A percentile compares a stretch with the other conserved stretches of the same genome.
These are phyloP conservation scores for Andrena marginata DNA, from an alignment of 2,888 invertebrate species.

Conservation along the genomic window DNA sequence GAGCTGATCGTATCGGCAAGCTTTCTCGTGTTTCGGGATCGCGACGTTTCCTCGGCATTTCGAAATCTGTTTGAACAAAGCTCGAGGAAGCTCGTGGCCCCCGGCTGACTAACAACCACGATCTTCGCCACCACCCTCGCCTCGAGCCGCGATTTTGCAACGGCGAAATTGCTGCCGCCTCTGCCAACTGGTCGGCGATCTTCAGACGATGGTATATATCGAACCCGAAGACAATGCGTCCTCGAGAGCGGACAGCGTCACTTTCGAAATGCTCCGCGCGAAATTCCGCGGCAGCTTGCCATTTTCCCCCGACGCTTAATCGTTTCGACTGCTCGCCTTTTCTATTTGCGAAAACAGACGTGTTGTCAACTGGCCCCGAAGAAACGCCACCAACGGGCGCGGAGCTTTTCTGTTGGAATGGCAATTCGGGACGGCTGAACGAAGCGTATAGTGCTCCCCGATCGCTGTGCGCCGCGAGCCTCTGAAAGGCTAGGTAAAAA, in stretches of 20 bases:
- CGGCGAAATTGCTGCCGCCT: conserved; percentile 7
- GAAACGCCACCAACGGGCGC: no score
- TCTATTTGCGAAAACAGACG: not conserved
- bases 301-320: conserved; percentile 22
- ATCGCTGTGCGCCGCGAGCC: not conserved
- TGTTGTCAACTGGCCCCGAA: no score
- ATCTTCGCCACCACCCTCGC: conserved; percentile 11
- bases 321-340: not conserved
- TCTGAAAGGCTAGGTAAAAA: conserved; percentile 15
- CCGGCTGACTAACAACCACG: conserved; percentile 15
- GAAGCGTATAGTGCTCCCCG: not conserved
- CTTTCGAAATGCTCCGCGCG: conserved; percentile 45
- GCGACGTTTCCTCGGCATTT: not conserved
- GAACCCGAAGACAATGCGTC: conserved; percentile 51
- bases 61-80: not conserved
- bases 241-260: conserved; percentile 28
- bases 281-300: conserved; percentile 48
- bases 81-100: not conserved
- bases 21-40: not conserved
- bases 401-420: no score
- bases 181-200: conserved; percentile 60
- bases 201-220: conserved; percentile 42
- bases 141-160: conserved; percentile 35
- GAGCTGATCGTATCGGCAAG: not conserved
- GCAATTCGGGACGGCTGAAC: not conserved